Evolutionary conservation across 2,797 vertebrate species (phyloP).

Genomic region (Muscicapa striata): DNA sequence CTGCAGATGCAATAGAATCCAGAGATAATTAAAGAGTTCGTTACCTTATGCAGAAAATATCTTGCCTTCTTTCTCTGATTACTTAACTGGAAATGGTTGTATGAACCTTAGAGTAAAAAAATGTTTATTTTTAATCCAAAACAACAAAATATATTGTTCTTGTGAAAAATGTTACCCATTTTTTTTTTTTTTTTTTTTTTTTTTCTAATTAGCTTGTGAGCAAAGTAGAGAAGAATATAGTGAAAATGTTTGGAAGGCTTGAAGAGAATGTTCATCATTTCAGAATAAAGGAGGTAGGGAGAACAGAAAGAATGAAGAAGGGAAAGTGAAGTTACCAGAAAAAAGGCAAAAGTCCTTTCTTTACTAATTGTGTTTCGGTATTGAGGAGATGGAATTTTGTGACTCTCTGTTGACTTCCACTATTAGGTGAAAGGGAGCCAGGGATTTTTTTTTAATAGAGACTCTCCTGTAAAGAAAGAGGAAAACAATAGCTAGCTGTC

Average conservation of each 20-base stretch:
- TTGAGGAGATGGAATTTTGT: slow-evolving; percentile 91
- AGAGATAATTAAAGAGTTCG: not conserved
- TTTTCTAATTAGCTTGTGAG: not conserved
- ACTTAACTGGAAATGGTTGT: not conserved
- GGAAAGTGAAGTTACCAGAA: slow-evolving; percentile 79
- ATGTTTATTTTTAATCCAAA: not conserved
- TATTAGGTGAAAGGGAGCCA: slow-evolving; percentile 84
- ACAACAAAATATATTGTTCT: not conserved
- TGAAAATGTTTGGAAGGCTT: not conserved
- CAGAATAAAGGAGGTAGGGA: not conserved
- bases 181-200: not conserved
- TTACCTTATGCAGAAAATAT: not conserved
- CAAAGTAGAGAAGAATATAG: not conserved
- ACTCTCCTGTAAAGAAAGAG: slow-evolving; percentile 84
- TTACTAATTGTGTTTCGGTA: slow-evolving; percentile 85
- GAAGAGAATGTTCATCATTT: not conserved
- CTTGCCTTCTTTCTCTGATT: not conserved
- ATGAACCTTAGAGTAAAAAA: not conserved
- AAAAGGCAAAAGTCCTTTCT: slow-evolving; percentile 75
- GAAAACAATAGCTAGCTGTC: slow-evolving; percentile 98
- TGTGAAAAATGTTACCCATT: not conserved
- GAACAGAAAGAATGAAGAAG: slow-evolving; percentile 59
- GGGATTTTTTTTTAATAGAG: slow-evolving; percentile 82
- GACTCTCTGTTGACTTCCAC: slow-evolving; percentile 92
- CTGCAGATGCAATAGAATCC: not conserved